Percentiles rank a stretch among this genome's conserved stretches.
Conservation (phyloP, 2,113 vertebrate species). For the Burhinus oedicnemus region DNA sequence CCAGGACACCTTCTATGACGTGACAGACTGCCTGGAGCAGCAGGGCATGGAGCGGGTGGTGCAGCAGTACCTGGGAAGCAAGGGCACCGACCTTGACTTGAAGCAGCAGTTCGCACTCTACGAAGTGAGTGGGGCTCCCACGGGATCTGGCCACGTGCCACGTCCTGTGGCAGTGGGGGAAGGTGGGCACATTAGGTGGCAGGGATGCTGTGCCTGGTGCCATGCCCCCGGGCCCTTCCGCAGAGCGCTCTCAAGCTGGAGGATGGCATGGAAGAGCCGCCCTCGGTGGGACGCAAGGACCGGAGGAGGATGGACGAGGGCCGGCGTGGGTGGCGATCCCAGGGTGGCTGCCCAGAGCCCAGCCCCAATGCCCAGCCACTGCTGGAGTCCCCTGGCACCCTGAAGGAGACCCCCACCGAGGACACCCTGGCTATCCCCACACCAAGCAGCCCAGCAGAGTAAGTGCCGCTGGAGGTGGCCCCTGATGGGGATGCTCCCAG, state of each 20-base stretch:
- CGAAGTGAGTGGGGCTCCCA: constrained; percentile 72
- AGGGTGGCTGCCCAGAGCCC: constrained; percentile 68
- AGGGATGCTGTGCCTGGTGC: rapidly evolving
- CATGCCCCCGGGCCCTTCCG: not conserved
- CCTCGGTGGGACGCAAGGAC: constrained; percentile 78
- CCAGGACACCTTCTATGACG: constrained; percentile 95
- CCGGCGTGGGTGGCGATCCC: constrained; percentile 78
- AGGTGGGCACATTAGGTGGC: not conserved
- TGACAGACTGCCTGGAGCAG: constrained; percentile 92
- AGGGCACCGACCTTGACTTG: constrained; percentile 82
- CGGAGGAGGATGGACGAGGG: constrained; percentile 87
- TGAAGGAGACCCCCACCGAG: not conserved
- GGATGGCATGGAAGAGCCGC: constrained; percentile 82
- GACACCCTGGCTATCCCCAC: rapidly evolving
- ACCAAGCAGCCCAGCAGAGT: not conserved
- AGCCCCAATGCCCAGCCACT: not conserved
- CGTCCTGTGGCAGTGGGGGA: not conserved
- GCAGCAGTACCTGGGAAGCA: constrained; percentile 80
- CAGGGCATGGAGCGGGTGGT: constrained; percentile 90
- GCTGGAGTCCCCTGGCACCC: not conserved
- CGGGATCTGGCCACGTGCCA: not conserved
- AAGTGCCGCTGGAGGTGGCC: not conserved
- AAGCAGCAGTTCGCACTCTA: constrained; percentile 87
- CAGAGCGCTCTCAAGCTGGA: constrained; percentile 86
- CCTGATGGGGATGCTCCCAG: rapidly evolving